A percentile compares a stretch with the other conserved stretches of the same genome.
Conservation (phyloP, 92 coral and sea anemone genomes). For the Heliopora coerulea region DNA sequence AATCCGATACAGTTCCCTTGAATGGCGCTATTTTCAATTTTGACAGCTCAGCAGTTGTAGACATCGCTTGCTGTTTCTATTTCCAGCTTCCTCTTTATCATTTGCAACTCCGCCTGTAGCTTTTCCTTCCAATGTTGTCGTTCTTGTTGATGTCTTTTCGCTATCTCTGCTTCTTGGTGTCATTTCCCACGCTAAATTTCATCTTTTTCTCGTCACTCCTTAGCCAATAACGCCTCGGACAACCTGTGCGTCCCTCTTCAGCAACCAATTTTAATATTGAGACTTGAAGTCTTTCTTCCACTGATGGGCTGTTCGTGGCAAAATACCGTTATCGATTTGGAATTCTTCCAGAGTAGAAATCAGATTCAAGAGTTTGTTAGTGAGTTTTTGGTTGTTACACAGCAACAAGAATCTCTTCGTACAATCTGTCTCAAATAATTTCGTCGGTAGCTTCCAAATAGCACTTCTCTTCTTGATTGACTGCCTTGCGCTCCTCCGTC, state of each 20-base stretch:
- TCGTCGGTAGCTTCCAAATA: conserved; percentile 48
- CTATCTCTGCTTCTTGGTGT: neutral
- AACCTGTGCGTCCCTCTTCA: too few species aligned
- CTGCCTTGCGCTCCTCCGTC: too few species aligned
- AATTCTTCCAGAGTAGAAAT: conserved; percentile 39
- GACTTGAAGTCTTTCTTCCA: conserved; percentile 47
- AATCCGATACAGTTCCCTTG: conserved; percentile 44
- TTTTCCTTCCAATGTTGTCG: conserved; percentile 40
- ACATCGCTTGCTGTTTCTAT: conserved; percentile 43
- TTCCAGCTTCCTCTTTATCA: conserved; percentile 48
- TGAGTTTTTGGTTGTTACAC: conserved; percentile 28
- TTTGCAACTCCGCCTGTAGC: conserved; percentile 31
- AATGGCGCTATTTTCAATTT: conserved; percentile 52
- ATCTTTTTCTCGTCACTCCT: conserved; percentile 10
- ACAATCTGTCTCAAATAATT: conserved; percentile 14
- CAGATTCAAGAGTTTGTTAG: conserved; percentile 33
- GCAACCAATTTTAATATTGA: conserved; percentile 12
- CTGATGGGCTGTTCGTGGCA: conserved; percentile 31
- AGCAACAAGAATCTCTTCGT: conserved; percentile 13
- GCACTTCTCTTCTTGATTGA: too few species aligned
- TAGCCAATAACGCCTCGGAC: conserved; percentile 4
- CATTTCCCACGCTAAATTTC: conserved; percentile 12
- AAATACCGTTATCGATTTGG: conserved; percentile 35
- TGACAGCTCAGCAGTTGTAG: conserved; percentile 35
- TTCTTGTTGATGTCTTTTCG: conserved; percentile 21